Evolutionary conservation across 2,888 invertebrate species (phyloP).

Genomic region (Dynastes tityus): DNA sequence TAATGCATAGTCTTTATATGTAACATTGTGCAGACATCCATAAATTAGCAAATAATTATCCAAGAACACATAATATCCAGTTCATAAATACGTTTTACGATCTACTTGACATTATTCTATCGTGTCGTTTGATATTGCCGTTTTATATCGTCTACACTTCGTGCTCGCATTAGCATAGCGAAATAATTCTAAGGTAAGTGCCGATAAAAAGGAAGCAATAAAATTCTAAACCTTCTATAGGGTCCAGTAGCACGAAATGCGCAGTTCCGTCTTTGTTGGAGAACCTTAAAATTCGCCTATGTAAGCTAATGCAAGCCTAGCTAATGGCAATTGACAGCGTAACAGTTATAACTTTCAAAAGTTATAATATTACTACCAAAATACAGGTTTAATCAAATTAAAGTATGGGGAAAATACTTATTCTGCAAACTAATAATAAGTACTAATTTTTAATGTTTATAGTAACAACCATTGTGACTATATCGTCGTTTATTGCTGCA

Average conservation of each 20-base stretch:
- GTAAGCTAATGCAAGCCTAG: neutral
- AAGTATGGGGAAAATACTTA: neutral
- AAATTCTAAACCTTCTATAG: conserved; percentile 31
- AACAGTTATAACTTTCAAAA: neutral
- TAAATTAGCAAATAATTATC: conserved; percentile 32
- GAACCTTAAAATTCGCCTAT: conserved; percentile 17
- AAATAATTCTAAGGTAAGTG: conserved; percentile 45
- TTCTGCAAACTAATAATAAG: too few relatives aligned
- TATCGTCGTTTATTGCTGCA: too few relatives aligned
- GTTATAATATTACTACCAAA: neutral
- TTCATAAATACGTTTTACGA: conserved; percentile 43
- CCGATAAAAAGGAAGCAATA: conserved; percentile 40
- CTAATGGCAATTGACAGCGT: neutral
- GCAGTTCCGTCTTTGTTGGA: conserved; percentile 29
- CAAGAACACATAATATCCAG: conserved; percentile 6
- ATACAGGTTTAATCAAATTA: neutral
- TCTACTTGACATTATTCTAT: conserved; percentile 46
- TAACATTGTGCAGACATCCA: conserved; percentile 1
- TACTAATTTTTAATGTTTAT: too few relatives aligned
- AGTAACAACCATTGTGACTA: too few relatives aligned
- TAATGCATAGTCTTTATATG: too few relatives aligned
- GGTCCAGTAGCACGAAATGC: conserved; percentile 26
- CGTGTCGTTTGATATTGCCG: conserved; percentile 38
- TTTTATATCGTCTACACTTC: conserved; percentile 37
- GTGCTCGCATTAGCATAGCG: conserved; percentile 41